These are phyloP conservation scores for Drosophila mettleri DNA, from an alignment of 2,888 invertebrate species.

Conservation along the genomic window DNA sequence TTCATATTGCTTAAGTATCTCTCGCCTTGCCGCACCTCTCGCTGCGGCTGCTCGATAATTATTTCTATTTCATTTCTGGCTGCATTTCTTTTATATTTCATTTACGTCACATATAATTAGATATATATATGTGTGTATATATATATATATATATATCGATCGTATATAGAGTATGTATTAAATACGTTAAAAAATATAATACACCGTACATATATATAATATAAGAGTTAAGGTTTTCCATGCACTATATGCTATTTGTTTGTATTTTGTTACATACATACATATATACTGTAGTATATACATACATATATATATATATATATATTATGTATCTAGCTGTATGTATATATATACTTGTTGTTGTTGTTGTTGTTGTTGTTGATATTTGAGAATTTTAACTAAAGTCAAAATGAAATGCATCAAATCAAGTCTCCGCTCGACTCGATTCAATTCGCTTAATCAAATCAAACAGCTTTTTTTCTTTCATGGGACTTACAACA, in stretches of 20 bases:
- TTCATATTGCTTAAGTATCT: conserved; percentile 27
- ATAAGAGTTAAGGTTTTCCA: conserved; percentile 69
- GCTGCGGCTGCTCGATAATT: conserved; percentile 34
- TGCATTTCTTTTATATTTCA: conserved; percentile 15
- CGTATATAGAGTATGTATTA: conserved; percentile 73
- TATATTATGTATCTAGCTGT: conserved; percentile 35
- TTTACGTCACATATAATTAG: conserved; percentile 67
- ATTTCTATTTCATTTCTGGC: conserved; percentile 41
- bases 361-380: conserved; percentile 33
- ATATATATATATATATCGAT: conserved; percentile 46
- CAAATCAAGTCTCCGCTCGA: conserved; percentile 31
- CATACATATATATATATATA: conserved; percentile 30
- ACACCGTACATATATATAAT: conserved; percentile 80
- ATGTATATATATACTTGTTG: conserved; percentile 37
- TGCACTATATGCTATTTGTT: conserved; percentile 62
- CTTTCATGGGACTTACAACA: conserved; percentile 40
- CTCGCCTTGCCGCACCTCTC: conserved; percentile 32
- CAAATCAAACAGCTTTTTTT: conserved; percentile 54
- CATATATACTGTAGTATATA: conserved; percentile 34
- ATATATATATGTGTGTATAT: conserved; percentile 64
- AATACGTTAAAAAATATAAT: conserved; percentile 80
- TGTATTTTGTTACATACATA: conserved; percentile 31
- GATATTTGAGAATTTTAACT: conserved; percentile 69
- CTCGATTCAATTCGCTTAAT: conserved; percentile 38
- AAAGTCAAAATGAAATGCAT: conserved; percentile 45